phyloP scores from a whole-genome alignment of 92 coral and sea anemone species.

The Phenganax stokvisi region DNA sequence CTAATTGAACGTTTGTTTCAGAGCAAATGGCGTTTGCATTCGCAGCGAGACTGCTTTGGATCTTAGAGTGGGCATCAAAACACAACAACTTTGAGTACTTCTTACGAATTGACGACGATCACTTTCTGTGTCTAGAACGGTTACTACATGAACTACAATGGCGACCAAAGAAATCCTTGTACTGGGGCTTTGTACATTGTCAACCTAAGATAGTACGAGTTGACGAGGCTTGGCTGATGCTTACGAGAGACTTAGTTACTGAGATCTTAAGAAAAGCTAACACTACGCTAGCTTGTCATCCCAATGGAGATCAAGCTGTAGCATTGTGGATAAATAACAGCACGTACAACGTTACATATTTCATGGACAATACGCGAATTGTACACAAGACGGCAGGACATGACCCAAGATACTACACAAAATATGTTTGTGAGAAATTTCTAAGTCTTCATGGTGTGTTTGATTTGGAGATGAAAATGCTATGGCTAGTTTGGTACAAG shows the following conservation, averaged over 20 bases:
- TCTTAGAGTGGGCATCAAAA: slow-evolving; percentile 69
- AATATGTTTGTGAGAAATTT: slow-evolving; percentile 57
- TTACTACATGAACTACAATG: slow-evolving; percentile 61
- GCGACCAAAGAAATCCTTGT: slow-evolving; percentile 64
- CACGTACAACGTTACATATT: slow-evolving; percentile 70
- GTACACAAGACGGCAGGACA: slow-evolving; percentile 92
- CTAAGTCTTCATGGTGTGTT: slow-evolving; percentile 87
- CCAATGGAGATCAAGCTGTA: slow-evolving; percentile 92
- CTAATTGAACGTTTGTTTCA: background rate
- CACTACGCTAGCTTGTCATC: slow-evolving; percentile 64
- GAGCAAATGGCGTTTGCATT: slow-evolving; percentile 63
- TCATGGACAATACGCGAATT: slow-evolving; percentile 82
- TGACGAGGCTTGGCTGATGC: slow-evolving; percentile 92
- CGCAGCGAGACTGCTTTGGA: slow-evolving; percentile 74
- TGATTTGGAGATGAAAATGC: slow-evolving; percentile 71
- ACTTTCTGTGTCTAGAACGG: slow-evolving; percentile 80
- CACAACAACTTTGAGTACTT: slow-evolving; percentile 60
- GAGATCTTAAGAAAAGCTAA: slow-evolving; percentile 64
- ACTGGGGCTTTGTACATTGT: slow-evolving; percentile 97
- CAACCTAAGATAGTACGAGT: slow-evolving; percentile 72
- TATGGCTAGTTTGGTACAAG: slow-evolving; percentile 64
- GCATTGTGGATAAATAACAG: slow-evolving; percentile 82
- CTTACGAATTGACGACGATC: slow-evolving; percentile 94
- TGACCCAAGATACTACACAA: slow-evolving; percentile 58
- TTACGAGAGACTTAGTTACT: slow-evolving; percentile 61